Evolutionary conservation across 2,888 invertebrate genomes (phyloP).

Genomic region (Drosophila aldrichi): DNA sequence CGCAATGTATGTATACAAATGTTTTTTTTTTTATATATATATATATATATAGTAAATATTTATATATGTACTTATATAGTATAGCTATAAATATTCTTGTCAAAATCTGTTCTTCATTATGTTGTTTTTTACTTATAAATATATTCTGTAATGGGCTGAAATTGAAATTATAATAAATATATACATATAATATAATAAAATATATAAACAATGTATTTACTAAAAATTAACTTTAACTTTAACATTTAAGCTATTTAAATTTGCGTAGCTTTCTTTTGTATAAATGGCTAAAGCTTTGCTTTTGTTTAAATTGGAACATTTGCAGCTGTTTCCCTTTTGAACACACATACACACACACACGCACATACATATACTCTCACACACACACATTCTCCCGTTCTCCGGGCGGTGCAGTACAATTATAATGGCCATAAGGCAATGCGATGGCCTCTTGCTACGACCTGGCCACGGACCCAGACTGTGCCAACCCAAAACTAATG

Average conservation of each 20-base stretch:
- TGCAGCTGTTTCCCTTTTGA: slow-evolving; percentile 23
- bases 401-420: slow-evolving; percentile 34
- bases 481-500: slow-evolving; percentile 37
- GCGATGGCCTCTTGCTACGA: slow-evolving; percentile 35
- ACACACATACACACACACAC: background rate
- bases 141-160: too few species aligned
- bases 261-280: background rate
- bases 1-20: too few species aligned
- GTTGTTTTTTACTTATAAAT: too few species aligned
- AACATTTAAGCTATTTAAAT: background rate
- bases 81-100: too few species aligned
- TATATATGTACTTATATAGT: too few species aligned
- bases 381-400: background rate
- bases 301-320: slow-evolving; percentile 20
- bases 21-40: too few species aligned
- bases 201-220: background rate
- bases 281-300: background rate
- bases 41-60: too few species aligned
- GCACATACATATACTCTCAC: slow-evolving; percentile 17
- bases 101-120: too few species aligned
- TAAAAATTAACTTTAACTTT: background rate
- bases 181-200: background rate
- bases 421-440: slow-evolving; percentile 58
- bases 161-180: background rate
- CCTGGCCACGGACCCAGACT: slow-evolving; percentile 32